Evolutionary conservation across 2,888 invertebrate genomes (phyloP), one percentile per base, ranked within the genome.

Genomic region (Rosalia funebris): DNA sequence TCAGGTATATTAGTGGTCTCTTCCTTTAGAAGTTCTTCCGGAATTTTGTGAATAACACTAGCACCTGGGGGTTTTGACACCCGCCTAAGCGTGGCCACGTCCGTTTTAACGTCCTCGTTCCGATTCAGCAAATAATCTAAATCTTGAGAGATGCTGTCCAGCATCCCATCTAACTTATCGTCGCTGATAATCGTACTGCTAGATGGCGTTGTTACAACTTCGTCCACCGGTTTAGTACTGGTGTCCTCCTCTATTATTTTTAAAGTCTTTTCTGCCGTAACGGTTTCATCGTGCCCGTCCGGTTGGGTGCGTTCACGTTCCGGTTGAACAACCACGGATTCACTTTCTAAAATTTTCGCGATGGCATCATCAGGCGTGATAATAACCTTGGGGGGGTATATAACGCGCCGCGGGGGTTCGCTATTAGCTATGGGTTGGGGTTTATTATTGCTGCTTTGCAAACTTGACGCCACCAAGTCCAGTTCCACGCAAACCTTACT

Each of bases 111-210:
- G 11, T 74, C 76, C 9, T 74, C 74, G 36, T 68, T 75, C 46
- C 91, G 85, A 80, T 92, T 92, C 61, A 93, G 82, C 70, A 93
- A 82, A 82, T 92, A 93, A 81, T 93, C 91, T 70, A 93, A 82
- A 82, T 93, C 93, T 75, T 90, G 89, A 1, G 91, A 89, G 74
- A 93, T 93, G 76, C 91, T 88, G 82, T 91, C 89, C 47, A 93
- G 82, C 85, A 93, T 90, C 57, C 88, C 89, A 70, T 87, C 87
- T 31, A 83, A 67, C 60, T 79, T 82, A 62, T 80, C 79, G 14
- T 42, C 64, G 36, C 25, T 47, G 1, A 19, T 31, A 2, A n/a
- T 25, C 25, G 83, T 79, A 12, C 52, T 60, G 54, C 82, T 81
- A 0, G 81, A 80, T 17, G 47, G 44, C 0, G 79, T 77, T 62